Percentiles rank a stretch among this genome's conserved stretches.
Conservation (phyloP, 2,113 vertebrate genomes). For the Aegotheles bennettii region DNA sequence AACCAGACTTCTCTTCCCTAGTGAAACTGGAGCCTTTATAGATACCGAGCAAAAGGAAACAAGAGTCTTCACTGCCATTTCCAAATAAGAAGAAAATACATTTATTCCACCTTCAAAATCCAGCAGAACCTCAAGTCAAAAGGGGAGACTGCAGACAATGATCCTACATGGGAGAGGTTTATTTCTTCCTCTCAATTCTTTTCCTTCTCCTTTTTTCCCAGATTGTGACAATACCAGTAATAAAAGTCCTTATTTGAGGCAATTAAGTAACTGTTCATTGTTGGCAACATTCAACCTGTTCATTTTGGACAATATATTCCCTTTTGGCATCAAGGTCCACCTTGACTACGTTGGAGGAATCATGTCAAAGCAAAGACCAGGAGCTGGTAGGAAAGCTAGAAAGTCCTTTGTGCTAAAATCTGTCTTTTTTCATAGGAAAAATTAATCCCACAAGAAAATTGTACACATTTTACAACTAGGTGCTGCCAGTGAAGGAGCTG, state of each 20-base stretch:
- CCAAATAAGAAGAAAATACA: not conserved
- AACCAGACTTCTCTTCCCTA: not conserved
- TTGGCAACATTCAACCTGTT: not conserved
- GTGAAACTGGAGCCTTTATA: not conserved
- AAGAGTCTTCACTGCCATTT: not conserved
- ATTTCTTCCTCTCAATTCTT: not conserved
- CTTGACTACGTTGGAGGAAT: not conserved
- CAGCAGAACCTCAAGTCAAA: accelerated
- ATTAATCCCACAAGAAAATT: not conserved
- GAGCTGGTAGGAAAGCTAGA: not conserved
- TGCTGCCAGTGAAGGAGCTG: not conserved
- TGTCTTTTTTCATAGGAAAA: not conserved
- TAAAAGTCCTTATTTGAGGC: not conserved
- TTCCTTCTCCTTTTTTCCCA: not conserved
- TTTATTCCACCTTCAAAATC: not conserved
- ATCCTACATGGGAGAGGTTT: not conserved
- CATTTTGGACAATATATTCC: not conserved
- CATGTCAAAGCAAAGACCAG: not conserved
- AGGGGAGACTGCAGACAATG: not conserved
- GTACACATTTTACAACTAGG: not conserved
- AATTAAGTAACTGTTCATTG: not conserved
- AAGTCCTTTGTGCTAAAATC: not conserved
- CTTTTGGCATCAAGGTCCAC: not conserved
- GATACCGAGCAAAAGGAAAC: not conserved
- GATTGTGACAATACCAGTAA: not conserved